Conservation (phyloP, 2,797 vertebrate genomes). For the Chlorospingus semifuscus region DNA sequence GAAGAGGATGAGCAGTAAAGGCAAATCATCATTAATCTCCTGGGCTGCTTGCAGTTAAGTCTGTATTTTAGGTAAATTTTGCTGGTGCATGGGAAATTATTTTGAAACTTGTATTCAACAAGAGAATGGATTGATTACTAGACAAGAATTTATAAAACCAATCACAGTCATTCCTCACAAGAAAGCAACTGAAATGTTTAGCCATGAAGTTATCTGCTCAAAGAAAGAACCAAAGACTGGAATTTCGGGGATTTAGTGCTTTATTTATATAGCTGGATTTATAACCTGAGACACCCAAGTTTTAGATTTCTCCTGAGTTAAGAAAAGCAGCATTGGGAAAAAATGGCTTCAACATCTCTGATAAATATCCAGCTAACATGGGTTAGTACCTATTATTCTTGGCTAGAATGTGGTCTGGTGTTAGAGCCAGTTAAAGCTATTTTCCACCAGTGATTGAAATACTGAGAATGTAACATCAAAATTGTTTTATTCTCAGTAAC, state of each 20-base stretch:
- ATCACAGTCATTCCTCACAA: not conserved
- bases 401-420: not conserved
- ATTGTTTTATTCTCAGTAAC: not conserved
- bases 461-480: not conserved
- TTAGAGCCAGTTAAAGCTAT: not conserved
- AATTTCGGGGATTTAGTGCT: not conserved
- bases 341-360: not conserved
- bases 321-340: not conserved
- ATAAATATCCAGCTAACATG: not conserved
- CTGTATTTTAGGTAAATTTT: not conserved
- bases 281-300: not conserved
- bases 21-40: not conserved
- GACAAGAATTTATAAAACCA: not conserved
- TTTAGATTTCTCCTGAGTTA: not conserved
- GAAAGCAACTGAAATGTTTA: not conserved
- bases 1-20: not conserved
- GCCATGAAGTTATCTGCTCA: not conserved
- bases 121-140: not conserved
- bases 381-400: not conserved
- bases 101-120: not conserved
- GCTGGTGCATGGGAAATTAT: not conserved
- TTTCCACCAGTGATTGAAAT: not conserved
- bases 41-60: not conserved
- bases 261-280: not conserved
- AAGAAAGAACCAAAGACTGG: not conserved